Conservation (phyloP, 2,888 invertebrate genomes). For the Cataglyphis rosenhaueri region DNA sequence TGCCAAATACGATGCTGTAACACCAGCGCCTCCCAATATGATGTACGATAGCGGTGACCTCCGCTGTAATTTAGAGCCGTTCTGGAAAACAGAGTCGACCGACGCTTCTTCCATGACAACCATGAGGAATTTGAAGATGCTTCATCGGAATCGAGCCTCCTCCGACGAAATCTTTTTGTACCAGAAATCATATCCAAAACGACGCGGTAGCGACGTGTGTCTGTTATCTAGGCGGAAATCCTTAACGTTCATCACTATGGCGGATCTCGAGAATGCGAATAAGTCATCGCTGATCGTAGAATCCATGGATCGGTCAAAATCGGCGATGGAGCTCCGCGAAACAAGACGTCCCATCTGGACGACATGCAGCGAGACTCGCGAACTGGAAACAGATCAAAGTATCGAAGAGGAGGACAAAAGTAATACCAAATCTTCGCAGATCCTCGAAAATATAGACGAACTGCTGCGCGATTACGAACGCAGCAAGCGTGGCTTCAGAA, state of each 20-base stretch:
- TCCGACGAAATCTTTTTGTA: slow-evolving; percentile 48
- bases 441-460: slow-evolving; percentile 77
- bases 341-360: slow-evolving; percentile 29
- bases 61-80: slow-evolving; percentile 53
- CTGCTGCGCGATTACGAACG: slow-evolving; percentile 82
- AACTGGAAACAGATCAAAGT: background rate
- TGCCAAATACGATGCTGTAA: slow-evolving; percentile 64
- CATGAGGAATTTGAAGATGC: slow-evolving; percentile 28
- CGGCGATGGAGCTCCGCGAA: slow-evolving; percentile 78
- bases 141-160: slow-evolving; percentile 18
- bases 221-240: slow-evolving; percentile 74
- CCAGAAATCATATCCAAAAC: slow-evolving; percentile 38
- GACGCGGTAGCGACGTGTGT: slow-evolving; percentile 77
- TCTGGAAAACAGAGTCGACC: slow-evolving; percentile 60
- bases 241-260: slow-evolving; percentile 68
- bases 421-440: slow-evolving; percentile 43
- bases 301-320: slow-evolving; percentile 75
- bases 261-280: slow-evolving; percentile 54
- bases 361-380: slow-evolving; percentile 47
- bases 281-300: slow-evolving; percentile 20
- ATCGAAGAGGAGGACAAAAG: slow-evolving; percentile 42
- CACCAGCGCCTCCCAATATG: slow-evolving; percentile 64
- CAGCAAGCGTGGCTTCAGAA: slow-evolving; percentile 81
- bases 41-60: slow-evolving; percentile 57
- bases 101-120: slow-evolving; percentile 43